These are phyloP conservation scores for Oxycera nigricornis DNA, from an alignment of 2,888 invertebrate species.

Conservation along the genomic window DNA sequence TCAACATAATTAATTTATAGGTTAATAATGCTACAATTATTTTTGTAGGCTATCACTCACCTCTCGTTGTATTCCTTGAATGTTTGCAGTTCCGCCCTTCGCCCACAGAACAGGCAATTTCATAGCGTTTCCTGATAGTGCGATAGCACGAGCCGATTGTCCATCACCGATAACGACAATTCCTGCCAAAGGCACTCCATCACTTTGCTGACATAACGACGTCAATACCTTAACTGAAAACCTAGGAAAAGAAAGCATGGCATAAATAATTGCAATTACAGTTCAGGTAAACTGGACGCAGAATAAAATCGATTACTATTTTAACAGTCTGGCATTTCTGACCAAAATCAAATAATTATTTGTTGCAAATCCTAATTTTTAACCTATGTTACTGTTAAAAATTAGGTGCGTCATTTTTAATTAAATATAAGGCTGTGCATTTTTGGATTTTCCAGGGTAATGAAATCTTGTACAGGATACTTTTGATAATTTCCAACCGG, in stretches of 20 bases:
- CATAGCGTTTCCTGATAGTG: conserved; percentile 53
- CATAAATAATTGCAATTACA: background rate
- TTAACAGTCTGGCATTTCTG: too few relatives aligned
- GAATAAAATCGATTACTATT: too few relatives aligned
- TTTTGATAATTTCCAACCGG: too few relatives aligned
- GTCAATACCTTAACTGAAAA: conserved; percentile 53
- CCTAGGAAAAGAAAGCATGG: conserved; percentile 44
- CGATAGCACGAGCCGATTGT: conserved; percentile 53
- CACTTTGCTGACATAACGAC: conserved; percentile 52
- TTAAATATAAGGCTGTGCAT: too few relatives aligned
- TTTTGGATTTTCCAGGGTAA: too few relatives aligned
- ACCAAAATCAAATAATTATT: too few relatives aligned
- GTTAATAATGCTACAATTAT: background rate
- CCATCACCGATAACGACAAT: conserved; percentile 53
- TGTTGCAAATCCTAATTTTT: too few relatives aligned
- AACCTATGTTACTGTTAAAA: too few relatives aligned
- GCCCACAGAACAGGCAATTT: conserved; percentile 54
- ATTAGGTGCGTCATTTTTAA: too few relatives aligned
- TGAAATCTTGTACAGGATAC: too few relatives aligned
- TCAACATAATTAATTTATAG: background rate
- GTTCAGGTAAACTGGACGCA: too few relatives aligned
- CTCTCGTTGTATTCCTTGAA: conserved; percentile 51
- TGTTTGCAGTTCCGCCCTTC: conserved; percentile 52
- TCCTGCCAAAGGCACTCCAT: conserved; percentile 51
- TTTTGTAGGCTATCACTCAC: conserved; percentile 46